A percentile compares a stretch with the other conserved stretches of the same genome.
These are phyloP conservation scores for Ecliptopera silaceata DNA, from an alignment of 2,888 invertebrate genomes.

Conservation along the genomic window DNA sequence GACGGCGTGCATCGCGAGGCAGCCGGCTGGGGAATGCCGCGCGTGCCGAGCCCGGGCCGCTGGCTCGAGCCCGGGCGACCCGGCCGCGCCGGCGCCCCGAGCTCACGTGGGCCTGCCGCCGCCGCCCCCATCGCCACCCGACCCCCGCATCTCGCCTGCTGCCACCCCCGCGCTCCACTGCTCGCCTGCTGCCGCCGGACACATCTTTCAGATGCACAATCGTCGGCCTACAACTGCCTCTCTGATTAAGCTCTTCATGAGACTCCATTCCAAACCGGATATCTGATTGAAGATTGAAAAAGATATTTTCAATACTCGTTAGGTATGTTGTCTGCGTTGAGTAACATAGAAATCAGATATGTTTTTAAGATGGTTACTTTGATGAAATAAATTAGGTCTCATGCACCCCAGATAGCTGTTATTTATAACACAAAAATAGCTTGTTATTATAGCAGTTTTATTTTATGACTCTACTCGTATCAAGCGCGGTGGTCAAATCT, in stretches of 20 bases:
- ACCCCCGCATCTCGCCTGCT: constrained; percentile 44
- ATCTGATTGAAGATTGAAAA: constrained; percentile 35
- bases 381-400: too few relatives aligned
- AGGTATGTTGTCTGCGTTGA: too few relatives aligned
- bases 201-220: constrained; percentile 74
- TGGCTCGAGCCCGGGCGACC: constrained; percentile 65
- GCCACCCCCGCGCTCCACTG: constrained; percentile 40
- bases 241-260: constrained; percentile 38
- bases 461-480: too few relatives aligned
- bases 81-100: constrained; percentile 76
- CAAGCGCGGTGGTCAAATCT: too few relatives aligned
- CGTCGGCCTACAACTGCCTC: constrained; percentile 71
- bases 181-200: constrained; percentile 52
- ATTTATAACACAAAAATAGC: too few relatives aligned
- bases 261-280: constrained; percentile 45
- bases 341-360: too few relatives aligned
- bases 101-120: constrained; percentile 68
- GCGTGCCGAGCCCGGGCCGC: constrained; percentile 61
- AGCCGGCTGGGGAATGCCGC: constrained; percentile 75
- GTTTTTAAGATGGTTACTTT: too few relatives aligned
- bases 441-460: too few relatives aligned
- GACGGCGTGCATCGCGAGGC: constrained; percentile 67
- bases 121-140: constrained; percentile 48
- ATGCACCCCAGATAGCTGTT: too few relatives aligned
- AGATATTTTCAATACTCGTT: too few relatives aligned